phyloP scores from a whole-genome alignment of 1,140 invertebrate species.

The Aphelenchoides besseyi region DNA sequence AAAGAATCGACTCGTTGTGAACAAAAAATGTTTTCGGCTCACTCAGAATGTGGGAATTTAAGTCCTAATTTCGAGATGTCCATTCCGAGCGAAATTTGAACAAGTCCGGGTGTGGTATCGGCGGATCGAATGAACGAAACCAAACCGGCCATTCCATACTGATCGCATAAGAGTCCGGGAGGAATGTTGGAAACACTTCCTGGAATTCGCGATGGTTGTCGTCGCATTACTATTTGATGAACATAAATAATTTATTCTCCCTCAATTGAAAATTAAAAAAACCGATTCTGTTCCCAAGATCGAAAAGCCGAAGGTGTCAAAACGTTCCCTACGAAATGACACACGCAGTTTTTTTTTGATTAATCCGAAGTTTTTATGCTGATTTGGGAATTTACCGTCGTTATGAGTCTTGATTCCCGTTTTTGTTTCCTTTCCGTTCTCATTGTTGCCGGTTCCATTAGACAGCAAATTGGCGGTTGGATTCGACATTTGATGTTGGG shows the following conservation, averaged over 20 bases:
- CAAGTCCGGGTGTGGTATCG: conserved; percentile 70
- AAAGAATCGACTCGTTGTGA: conserved; percentile 21
- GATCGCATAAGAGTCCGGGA: conserved; percentile 93
- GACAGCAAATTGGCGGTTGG: background rate
- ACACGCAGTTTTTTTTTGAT: no score
- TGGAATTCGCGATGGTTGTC: conserved; percentile 40
- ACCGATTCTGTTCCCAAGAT: background rate
- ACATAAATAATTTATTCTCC: conserved; percentile 23
- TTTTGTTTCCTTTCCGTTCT: background rate
- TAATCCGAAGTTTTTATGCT: no score
- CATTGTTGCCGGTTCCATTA: background rate
- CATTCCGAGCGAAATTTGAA: conserved; percentile 88
- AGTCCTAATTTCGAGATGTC: conserved; percentile 93
- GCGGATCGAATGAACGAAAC: conserved; percentile 93
- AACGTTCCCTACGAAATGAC: no score
- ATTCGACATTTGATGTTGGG: background rate
- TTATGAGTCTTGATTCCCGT: conserved; percentile 85
- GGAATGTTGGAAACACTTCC: conserved; percentile 89
- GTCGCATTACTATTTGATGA: background rate
- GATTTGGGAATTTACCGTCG: conserved; percentile 81
- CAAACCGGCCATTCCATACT: conserved; percentile 96
- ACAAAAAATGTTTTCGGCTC: conserved; percentile 59
- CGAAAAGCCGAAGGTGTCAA: conserved; percentile 72
- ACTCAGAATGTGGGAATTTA: conserved; percentile 92
- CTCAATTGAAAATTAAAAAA: conserved; percentile 10